phyloP scores from a whole-genome alignment of 2,113 vertebrate genomes.

The Struthio camelus region DNA sequence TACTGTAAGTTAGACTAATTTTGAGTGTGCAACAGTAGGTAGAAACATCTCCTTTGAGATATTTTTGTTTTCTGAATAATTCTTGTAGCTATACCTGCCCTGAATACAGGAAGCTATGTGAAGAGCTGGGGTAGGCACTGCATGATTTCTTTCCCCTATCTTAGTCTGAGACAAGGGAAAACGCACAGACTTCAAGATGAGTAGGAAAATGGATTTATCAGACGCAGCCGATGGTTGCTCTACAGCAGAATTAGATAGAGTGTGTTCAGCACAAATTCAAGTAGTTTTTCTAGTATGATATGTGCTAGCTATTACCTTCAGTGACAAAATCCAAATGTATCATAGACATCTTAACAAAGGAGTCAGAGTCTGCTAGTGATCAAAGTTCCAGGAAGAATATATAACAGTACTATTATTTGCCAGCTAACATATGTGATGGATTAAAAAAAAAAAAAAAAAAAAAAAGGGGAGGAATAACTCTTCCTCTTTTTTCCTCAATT shows the following conservation, averaged over 20 bases:
- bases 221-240: not conserved
- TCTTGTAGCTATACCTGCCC: not conserved
- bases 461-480: not conserved
- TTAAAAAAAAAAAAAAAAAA: not conserved
- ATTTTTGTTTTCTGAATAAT: not conserved
- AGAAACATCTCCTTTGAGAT: not conserved
- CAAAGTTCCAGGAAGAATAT: not conserved
- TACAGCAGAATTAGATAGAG: not conserved
- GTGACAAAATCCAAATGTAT: not conserved
- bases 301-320: not conserved
- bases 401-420: not conserved
- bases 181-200: not conserved
- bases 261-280: not conserved
- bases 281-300: not conserved
- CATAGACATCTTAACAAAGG: not conserved
- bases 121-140: not conserved
- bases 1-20: not conserved
- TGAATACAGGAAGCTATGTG: not conserved
- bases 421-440: not conserved
- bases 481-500: not conserved
- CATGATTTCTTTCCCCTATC: not conserved
- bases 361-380: not conserved
- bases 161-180: not conserved
- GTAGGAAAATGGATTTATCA: not conserved
- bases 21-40: not conserved